phyloP scores from a whole-genome alignment of 2,113 vertebrate species.

The Mormyrus iriodes region DNA sequence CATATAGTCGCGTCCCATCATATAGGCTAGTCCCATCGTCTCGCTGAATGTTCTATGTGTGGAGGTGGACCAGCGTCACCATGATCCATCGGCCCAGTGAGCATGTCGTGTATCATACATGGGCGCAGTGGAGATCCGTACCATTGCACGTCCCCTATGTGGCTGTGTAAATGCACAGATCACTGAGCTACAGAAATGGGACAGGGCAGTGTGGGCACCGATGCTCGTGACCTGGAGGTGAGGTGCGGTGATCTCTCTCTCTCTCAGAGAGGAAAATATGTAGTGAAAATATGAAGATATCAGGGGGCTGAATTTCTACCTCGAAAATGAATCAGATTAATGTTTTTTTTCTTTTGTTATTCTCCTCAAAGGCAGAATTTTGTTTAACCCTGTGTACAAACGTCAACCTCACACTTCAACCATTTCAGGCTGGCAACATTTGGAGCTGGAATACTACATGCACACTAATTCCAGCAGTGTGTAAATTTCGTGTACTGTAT shows the following conservation, averaged over 20 bases:
- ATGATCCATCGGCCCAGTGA: not conserved
- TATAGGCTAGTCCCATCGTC: not conserved
- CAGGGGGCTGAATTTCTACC: not conserved
- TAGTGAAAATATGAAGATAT: not conserved
- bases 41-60: not conserved
- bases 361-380: not conserved
- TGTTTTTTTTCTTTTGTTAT: no score
- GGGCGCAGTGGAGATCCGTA: constrained; percentile 12
- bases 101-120: constrained; percentile 14
- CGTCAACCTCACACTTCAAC: not conserved
- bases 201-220: not conserved
- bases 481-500: not conserved
- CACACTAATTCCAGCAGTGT: not conserved
- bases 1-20: no score
- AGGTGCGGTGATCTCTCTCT: not conserved
- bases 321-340: not conserved
- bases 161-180: not conserved
- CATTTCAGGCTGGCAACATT: not conserved
- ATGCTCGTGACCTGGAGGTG: not conserved
- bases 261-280: not conserved
- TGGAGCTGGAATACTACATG: not conserved
- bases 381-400: not conserved
- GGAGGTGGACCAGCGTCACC: not conserved
- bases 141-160: not conserved
- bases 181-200: not conserved